Conservation (phyloP, 2,888 invertebrate species). For the Nasonia oneida region DNA sequence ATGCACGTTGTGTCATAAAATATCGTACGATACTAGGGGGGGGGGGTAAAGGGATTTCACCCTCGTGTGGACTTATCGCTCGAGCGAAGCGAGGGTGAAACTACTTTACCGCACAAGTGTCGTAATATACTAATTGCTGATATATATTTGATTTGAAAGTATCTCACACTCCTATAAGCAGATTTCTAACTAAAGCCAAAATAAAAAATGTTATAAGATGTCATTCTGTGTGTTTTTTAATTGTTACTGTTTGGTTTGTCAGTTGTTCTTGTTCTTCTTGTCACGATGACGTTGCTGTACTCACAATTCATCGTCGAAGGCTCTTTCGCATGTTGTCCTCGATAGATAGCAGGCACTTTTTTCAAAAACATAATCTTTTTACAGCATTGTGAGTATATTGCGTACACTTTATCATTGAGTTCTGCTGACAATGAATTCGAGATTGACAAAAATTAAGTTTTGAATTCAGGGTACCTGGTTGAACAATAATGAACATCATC, state of each 20-base stretch:
- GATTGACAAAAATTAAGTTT: background rate
- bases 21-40: no score
- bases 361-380: background rate
- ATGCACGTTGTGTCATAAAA: no score
- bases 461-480: no score
- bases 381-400: background rate
- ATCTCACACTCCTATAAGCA: background rate
- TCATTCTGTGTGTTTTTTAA: slow-evolving; percentile 13
- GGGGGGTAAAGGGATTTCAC: no score
- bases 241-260: slow-evolving; percentile 21
- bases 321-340: slow-evolving; percentile 43
- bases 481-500: no score
- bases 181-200: background rate
- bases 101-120: no score
- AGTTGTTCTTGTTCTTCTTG: slow-evolving; percentile 49
- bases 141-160: background rate
- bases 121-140: no score
- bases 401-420: background rate
- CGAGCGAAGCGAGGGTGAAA: no score
- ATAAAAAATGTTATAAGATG: slow-evolving; percentile 1
- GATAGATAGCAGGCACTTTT: background rate
- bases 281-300: slow-evolving; percentile 61
- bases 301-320: slow-evolving; percentile 69
- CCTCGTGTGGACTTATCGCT: no score
- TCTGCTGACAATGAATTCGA: background rate